These are phyloP conservation scores for Microctonus brassicae DNA, from an alignment of 2,888 invertebrate genomes.

Conservation along the genomic window DNA sequence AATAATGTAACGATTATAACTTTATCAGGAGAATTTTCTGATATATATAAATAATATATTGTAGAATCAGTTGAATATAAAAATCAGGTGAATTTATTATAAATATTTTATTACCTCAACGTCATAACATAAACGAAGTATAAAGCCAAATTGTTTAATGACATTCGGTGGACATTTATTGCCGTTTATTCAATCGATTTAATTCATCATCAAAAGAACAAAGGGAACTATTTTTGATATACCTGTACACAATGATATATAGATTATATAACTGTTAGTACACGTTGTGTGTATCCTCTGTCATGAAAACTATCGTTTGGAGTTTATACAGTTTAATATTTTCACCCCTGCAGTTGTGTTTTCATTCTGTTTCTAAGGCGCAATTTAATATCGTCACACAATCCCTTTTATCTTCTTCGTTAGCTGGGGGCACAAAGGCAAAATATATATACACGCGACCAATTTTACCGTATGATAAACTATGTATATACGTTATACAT, in stretches of 20 bases:
- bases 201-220: neutral
- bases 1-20: too few species aligned
- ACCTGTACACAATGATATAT: constrained; percentile 3
- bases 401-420: constrained; percentile 24
- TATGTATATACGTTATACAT: too few species aligned
- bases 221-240: neutral
- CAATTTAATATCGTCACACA: constrained; percentile 18
- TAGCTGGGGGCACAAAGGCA: constrained; percentile 11
- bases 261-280: neutral
- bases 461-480: constrained; percentile 9
- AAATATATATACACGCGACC: neutral
- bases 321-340: neutral
- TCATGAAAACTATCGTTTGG: neutral
- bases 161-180: neutral
- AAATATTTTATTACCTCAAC: neutral
- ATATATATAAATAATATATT: neutral
- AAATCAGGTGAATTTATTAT: neutral
- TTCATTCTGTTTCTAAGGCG: constrained; percentile 2
- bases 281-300: neutral
- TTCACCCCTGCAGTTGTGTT: neutral
- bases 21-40: neutral
- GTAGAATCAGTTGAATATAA: neutral
- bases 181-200: neutral
- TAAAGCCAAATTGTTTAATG: neutral
- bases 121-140: neutral